Evolutionary conservation across 2,888 invertebrate species (phyloP).

Genomic region (Fissipunctia ypsillon): DNA sequence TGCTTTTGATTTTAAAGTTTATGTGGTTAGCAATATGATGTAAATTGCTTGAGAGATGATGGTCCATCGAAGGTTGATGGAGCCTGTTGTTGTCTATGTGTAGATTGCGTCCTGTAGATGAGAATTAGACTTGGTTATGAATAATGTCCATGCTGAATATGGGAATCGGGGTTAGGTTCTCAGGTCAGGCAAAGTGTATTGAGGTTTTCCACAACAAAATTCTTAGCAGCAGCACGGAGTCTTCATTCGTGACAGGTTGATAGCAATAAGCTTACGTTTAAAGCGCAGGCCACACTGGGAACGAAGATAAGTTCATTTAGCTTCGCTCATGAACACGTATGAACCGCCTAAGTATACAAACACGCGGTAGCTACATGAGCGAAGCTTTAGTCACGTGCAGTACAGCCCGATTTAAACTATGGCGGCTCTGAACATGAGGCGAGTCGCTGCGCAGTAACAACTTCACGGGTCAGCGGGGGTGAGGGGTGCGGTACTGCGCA

Average conservation of each 20-base stretch:
- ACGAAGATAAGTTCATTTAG: too few species aligned
- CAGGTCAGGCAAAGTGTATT: not conserved
- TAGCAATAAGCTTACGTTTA: not conserved
- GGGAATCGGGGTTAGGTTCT: not conserved
- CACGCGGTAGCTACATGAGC: too few species aligned
- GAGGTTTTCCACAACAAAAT: not conserved
- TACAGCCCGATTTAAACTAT: too few species aligned
- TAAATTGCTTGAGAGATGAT: slow-evolving; percentile 71
- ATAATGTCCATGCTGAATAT: not conserved
- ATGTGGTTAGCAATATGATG: not conserved
- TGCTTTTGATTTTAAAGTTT: not conserved
- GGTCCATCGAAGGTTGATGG: slow-evolving; percentile 75
- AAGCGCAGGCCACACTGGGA: too few species aligned
- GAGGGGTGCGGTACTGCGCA: too few species aligned
- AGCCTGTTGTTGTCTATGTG: slow-evolving; percentile 74
- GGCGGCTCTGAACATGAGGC: too few species aligned
- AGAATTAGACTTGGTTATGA: not conserved
- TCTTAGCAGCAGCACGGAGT: too few species aligned
- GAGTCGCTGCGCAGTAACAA: too few species aligned
- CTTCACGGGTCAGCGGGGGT: too few species aligned
- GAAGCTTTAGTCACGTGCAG: too few species aligned
- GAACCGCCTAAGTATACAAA: too few species aligned
- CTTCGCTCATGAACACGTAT: too few species aligned
- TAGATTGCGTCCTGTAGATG: slow-evolving; percentile 75
- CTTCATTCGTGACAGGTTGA: not conserved